These are phyloP conservation scores for Troglohyphantes excavatus DNA, from an alignment of 2,888 invertebrate genomes.

Conservation along the genomic window DNA sequence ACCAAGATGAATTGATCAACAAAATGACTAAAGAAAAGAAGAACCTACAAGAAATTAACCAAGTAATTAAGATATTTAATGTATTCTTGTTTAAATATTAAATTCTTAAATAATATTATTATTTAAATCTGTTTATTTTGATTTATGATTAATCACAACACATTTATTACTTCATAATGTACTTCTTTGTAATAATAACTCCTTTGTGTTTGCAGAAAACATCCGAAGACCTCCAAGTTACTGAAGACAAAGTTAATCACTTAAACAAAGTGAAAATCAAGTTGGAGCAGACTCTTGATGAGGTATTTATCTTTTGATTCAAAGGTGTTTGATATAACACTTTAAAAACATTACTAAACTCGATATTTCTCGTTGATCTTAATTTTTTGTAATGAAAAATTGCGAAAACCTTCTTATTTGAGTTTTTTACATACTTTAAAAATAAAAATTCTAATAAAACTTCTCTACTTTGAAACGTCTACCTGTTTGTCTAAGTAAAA, in stretches of 20 bases:
- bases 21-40: conserved; percentile 99
- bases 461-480: too few species aligned
- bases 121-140: not conserved
- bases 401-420: too few species aligned
- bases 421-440: too few species aligned
- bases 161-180: too few species aligned
- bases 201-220: conserved; percentile 88
- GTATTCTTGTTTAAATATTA: not conserved
- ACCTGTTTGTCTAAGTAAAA: too few species aligned
- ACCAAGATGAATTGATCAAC: conserved; percentile 99
- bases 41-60: conserved; percentile 91
- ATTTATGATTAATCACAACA: not conserved
- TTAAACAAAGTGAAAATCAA: conserved; percentile 99
- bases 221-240: conserved; percentile 95
- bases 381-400: too few species aligned
- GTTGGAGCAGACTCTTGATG: conserved; percentile 98
- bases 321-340: too few species aligned
- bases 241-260: conserved; percentile 99
- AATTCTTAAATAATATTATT: not conserved
- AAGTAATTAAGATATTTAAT: conserved; percentile 47
- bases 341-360: too few species aligned
- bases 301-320: conserved; percentile 83
- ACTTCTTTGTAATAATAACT: too few species aligned
- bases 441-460: too few species aligned
- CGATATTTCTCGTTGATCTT: too few species aligned